Percentiles rank a stretch among this genome's conserved stretches.
Evolutionary conservation across 2,888 invertebrate species (phyloP).

Genomic region (Melikaiella ostensackeni): DNA sequence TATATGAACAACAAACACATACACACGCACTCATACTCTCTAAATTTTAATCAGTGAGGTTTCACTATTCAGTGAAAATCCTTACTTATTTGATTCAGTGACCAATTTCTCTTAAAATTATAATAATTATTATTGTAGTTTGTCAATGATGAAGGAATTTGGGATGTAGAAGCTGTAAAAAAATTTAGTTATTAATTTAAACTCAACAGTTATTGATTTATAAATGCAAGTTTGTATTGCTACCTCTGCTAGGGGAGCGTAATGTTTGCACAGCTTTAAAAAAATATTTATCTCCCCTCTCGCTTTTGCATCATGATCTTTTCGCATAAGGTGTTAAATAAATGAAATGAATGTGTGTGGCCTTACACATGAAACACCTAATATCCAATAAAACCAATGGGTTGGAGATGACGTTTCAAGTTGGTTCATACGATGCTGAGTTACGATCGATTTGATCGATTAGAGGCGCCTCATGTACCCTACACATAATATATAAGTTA

Average conservation of each 20-base stretch:
- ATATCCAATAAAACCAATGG: no score
- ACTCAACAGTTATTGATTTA: neutral
- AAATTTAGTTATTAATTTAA: neutral
- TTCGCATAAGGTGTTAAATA: neutral
- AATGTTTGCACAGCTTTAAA: neutral
- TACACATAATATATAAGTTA: no score
- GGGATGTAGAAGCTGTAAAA: neutral
- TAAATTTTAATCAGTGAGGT: no score
- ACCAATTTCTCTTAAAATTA: neutral
- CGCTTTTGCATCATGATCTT: neutral
- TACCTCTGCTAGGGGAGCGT: neutral
- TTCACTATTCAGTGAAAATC: no score
- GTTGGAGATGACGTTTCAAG: no score
- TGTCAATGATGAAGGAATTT: neutral
- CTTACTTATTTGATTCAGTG: no score
- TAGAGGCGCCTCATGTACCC: no score
- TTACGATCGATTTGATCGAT: no score
- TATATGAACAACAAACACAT: constrained; percentile 11
- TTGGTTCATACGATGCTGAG: no score
- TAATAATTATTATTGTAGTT: neutral
- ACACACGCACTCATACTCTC: neutral
- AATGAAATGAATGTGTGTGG: neutral
- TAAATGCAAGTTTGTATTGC: neutral
- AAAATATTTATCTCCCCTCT: neutral
- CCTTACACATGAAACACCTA: no score